These are phyloP conservation scores for Lampris megalopsis DNA, from an alignment of 2,113 vertebrate genomes.

Conservation along the genomic window DNA sequence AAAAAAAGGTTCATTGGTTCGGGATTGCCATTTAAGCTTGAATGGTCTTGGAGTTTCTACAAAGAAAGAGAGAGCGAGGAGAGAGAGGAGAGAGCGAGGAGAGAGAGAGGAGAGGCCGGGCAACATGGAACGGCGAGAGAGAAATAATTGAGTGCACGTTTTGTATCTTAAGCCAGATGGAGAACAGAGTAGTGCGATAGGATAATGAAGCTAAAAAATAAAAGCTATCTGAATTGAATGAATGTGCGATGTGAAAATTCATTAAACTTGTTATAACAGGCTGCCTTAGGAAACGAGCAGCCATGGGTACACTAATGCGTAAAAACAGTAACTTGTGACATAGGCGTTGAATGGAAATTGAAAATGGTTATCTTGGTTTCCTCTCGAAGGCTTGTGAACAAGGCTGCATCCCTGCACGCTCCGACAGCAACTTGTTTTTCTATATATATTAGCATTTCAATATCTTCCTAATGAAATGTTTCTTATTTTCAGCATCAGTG, in stretches of 20 bases:
- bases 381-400: conserved; percentile 44
- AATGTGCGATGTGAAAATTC: conserved; percentile 8
- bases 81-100: background rate
- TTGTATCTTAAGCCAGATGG: background rate
- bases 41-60: conserved; percentile 55
- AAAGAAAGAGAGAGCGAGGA: conserved; percentile 14
- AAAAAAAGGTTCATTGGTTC: conserved; percentile 54
- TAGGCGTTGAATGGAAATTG: conserved; percentile 35
- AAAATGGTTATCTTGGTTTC: conserved; percentile 27
- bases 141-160: conserved; percentile 7
- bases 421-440: conserved; percentile 46
- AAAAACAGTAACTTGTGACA: background rate
- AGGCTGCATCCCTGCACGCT: conserved; percentile 31
- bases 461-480: conserved; percentile 40
- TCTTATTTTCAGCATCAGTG: conserved; percentile 77
- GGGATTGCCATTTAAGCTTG: conserved; percentile 69
- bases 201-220: background rate
- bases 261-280: conserved; percentile 13
- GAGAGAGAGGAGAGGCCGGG: conserved; percentile 8
- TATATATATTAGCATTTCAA: conserved; percentile 52
- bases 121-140: background rate
- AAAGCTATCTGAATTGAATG: background rate
- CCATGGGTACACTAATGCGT: background rate
- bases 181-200: background rate
- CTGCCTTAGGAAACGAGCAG: conserved; percentile 5